These are phyloP conservation scores for Cyrtodaria siliqua DNA, from an alignment of 2,888 invertebrate species.

Conservation along the genomic window DNA sequence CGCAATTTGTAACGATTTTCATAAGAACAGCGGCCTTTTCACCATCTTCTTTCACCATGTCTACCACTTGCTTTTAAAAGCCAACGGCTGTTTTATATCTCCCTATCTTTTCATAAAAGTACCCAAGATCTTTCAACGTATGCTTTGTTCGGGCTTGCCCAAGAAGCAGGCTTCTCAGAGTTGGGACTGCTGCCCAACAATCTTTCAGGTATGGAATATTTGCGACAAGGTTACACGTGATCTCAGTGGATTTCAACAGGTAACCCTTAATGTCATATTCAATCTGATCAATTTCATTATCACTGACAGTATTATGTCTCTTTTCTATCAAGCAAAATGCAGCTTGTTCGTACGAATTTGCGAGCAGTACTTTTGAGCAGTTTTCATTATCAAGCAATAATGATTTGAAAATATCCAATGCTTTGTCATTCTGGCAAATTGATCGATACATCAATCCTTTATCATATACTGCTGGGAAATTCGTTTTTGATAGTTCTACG, in stretches of 20 bases:
- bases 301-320: background rate
- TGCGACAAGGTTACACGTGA: constrained; percentile 23
- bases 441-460: constrained; percentile 33
- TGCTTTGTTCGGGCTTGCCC: constrained; percentile 17
- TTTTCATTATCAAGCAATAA: constrained; percentile 10
- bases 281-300: background rate
- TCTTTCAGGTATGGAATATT: constrained; percentile 22
- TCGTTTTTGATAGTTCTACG: constrained; percentile 11
- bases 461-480: constrained; percentile 30
- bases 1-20: constrained; percentile 18
- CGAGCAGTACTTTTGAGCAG: constrained; percentile 17
- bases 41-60: constrained; percentile 6
- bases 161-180: constrained; percentile 13
- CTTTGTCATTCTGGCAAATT: constrained; percentile 6
- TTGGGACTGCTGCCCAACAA: constrained; percentile 35
- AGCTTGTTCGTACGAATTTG: constrained; percentile 50
- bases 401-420: constrained; percentile 25
- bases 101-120: constrained; percentile 26
- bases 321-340: constrained; percentile 35
- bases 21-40: constrained; percentile 10
- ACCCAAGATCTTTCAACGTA: constrained; percentile 19
- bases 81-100: constrained; percentile 22
- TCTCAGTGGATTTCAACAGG: constrained; percentile 30
- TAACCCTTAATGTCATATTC: constrained; percentile 24
- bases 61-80: constrained; percentile 9